These are phyloP conservation scores for Hylia prasina DNA, from an alignment of 2,113 vertebrate species.

Conservation along the genomic window DNA sequence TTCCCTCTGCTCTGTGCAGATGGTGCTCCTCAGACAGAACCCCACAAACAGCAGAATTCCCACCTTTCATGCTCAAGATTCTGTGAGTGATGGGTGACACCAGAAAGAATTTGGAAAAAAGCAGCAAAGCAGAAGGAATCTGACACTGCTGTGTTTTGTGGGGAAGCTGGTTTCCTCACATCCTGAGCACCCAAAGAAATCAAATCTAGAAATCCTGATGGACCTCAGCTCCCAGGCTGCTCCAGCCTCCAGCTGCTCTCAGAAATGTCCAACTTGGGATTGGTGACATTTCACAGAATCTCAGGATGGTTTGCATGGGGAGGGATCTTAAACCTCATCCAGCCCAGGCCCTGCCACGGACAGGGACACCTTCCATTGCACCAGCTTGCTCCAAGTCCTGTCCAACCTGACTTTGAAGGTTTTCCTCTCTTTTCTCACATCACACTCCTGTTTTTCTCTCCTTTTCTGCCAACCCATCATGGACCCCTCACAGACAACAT, in stretches of 20 bases:
- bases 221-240: background rate
- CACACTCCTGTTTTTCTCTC: background rate
- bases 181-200: background rate
- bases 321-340: background rate
- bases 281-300: background rate
- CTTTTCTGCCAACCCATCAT: background rate
- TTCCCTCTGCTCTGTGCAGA: background rate
- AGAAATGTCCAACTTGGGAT: background rate
- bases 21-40: background rate
- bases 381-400: background rate
- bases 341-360: background rate
- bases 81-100: background rate
- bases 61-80: accelerated
- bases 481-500: accelerated
- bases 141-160: accelerated
- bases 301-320: background rate
- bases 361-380: background rate
- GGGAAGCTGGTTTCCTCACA: background rate
- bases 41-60: background rate
- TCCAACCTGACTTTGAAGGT: background rate
- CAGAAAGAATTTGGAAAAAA: background rate
- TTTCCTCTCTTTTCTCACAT: background rate
- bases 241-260: background rate
- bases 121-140: background rate
- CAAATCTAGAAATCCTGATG: background rate